These are phyloP conservation scores for Paramisgurnus dabryanus DNA, from an alignment of 2,113 vertebrate genomes.

Conservation along the genomic window DNA sequence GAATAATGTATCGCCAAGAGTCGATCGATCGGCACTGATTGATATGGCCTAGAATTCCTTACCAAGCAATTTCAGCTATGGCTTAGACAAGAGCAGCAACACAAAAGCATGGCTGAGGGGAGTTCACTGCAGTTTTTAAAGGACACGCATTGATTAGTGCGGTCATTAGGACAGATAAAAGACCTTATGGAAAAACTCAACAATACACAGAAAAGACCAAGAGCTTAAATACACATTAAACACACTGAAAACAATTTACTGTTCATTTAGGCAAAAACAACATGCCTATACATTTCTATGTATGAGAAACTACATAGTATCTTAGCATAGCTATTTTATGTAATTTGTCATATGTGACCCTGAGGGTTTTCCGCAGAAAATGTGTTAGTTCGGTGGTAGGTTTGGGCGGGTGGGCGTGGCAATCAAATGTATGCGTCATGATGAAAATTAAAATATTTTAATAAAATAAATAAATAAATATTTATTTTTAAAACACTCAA, in stretches of 20 bases:
- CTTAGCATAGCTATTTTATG: too few relatives aligned
- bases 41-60: slow-evolving; percentile 48
- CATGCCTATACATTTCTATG: neutral
- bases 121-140: slow-evolving; percentile 45
- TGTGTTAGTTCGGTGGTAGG: too few relatives aligned
- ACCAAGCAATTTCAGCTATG: slow-evolving; percentile 49
- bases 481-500: too few relatives aligned
- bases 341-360: too few relatives aligned
- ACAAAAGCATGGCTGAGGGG: slow-evolving; percentile 19
- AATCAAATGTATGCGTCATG: too few relatives aligned
- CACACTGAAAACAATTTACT: neutral
- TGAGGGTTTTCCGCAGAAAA: too few relatives aligned
- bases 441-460: too few relatives aligned
- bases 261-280: neutral
- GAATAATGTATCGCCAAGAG: slow-evolving; percentile 45
- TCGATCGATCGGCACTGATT: slow-evolving; percentile 56
- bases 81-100: slow-evolving; percentile 10
- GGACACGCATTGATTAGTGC: slow-evolving; percentile 49
- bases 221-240: slow-evolving; percentile 12
- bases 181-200: slow-evolving; percentile 15
- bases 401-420: too few relatives aligned
- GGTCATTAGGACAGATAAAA: slow-evolving; percentile 53
- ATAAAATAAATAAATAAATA: too few relatives aligned
- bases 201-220: neutral
- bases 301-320: neutral